phyloP scores from a whole-genome alignment of 2,888 invertebrate genomes.

The Gnatocerus cornutus region DNA sequence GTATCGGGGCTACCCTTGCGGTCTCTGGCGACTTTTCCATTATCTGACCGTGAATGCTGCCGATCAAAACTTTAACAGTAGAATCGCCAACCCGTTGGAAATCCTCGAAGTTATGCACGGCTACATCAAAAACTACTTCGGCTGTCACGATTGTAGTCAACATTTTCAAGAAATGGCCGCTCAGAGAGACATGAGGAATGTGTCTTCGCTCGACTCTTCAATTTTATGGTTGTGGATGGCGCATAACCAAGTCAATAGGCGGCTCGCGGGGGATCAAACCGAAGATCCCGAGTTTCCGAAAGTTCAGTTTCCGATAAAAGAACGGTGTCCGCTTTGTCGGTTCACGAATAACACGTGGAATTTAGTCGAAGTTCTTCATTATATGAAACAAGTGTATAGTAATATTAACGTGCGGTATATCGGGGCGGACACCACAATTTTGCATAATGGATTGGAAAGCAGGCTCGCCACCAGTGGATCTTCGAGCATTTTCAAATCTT shows the following conservation, averaged over 20 bases:
- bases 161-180: conserved; percentile 93
- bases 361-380: conserved; percentile 76
- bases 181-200: conserved; percentile 80
- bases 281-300: conserved; percentile 95
- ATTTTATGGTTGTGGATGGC: conserved; percentile 95
- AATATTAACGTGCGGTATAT: conserved; percentile 72
- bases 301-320: conserved; percentile 85
- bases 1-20: conserved; percentile 93
- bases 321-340: conserved; percentile 81
- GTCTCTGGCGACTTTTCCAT: conserved; percentile 96
- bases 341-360: conserved; percentile 75
- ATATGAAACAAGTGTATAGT: conserved; percentile 76
- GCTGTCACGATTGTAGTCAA: conserved; percentile 90
- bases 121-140: conserved; percentile 94
- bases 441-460: conserved; percentile 62
- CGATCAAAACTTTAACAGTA: conserved; percentile 58
- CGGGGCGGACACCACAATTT: conserved; percentile 66
- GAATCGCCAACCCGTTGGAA: conserved; percentile 76
- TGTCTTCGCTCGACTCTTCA: conserved; percentile 81
- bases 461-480: conserved; percentile 42
- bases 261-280: conserved; percentile 88
- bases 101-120: conserved; percentile 89
- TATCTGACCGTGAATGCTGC: conserved; percentile 88
- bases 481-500: conserved; percentile 60
- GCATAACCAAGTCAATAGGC: conserved; percentile 93